Percentiles rank a stretch among this genome's conserved stretches.
Evolutionary conservation across 23 tunicate species (phyloP).

Genomic region (Clavelina lepadiformis): DNA sequence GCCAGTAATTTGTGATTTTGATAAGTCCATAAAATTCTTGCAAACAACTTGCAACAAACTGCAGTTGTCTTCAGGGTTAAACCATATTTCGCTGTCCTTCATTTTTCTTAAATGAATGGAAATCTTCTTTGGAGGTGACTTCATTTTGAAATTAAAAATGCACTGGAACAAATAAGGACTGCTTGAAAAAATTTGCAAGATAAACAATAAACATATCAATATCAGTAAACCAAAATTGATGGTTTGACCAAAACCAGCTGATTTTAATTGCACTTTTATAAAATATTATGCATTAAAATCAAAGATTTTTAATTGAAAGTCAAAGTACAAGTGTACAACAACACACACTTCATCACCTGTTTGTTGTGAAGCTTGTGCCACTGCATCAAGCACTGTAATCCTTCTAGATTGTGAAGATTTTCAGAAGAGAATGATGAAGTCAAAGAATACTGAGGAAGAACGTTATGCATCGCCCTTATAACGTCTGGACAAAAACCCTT

Average conservation of each 20-base stretch:
- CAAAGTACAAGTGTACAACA: too few relatives aligned
- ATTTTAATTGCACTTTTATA: too few relatives aligned
- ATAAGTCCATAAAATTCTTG: background rate
- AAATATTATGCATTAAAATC: too few relatives aligned
- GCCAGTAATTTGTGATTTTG: background rate
- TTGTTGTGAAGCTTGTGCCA: background rate
- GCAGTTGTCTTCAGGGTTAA: background rate
- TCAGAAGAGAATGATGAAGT: background rate
- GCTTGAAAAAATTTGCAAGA: too few relatives aligned
- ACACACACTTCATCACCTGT: too few relatives aligned
- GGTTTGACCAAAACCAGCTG: too few relatives aligned
- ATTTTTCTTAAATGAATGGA: background rate
- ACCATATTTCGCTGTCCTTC: background rate
- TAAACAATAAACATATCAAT: too few relatives aligned
- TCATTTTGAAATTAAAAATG: background rate
- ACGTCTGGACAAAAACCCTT: background rate
- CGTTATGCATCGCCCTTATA: background rate
- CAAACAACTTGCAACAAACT: background rate
- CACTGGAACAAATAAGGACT: background rate
- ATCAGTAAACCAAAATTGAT: too few relatives aligned
- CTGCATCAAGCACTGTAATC: background rate
- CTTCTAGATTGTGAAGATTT: background rate
- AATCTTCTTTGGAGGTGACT: background rate
- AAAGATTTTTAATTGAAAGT: too few relatives aligned
- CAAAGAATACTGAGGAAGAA: background rate